Evolutionary conservation across 2,797 vertebrate genomes (phyloP), one percentile per base, ranked within the genome.

Genomic region (Gallinago stenura): DNA sequence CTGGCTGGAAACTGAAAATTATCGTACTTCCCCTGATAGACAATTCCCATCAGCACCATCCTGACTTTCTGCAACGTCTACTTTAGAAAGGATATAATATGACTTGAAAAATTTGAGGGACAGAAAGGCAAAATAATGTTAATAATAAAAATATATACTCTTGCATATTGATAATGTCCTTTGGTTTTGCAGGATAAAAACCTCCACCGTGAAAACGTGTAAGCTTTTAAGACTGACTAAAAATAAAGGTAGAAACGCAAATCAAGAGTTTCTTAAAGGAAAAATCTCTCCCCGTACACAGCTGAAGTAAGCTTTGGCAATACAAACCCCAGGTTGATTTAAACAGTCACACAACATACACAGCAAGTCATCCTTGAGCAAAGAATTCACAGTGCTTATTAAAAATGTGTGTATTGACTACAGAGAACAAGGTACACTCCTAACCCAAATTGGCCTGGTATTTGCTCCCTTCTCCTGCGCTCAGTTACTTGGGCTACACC

Each of bases 21-120:
- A 43, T 3, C 39, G 0, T 58, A 62, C 17, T 21, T 73, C 19
- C 12, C 8, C 43, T 10, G 46, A 35, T 0, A 71, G 17, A 39
- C 30, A 73, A 60, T 5, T 66, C 51, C 35, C 24, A 83, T 19
- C 17, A 58, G 35, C 16, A 60, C 8, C 16, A 60, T 41, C 61
- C 17, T 54, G 19, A 60, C 31, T 43, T 84, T 69, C 48, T 65
- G 46, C 15, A 26, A 28, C 5, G 9, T 14, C n/a, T 87, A 39
- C 41, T 87, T 77, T 28, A 82, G 18, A 53, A 70, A 45, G 26
- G 17, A 14, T 31, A 50, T 31, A 46, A 26, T 13, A 28, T 17
- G 70, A 15, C 33, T 64, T 48, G 19, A 30, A 93, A 82, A 56
- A 80, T 7, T 0, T 3, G 1, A 94, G 15, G 7, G 11, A 30